Evolutionary conservation across 2,113 vertebrate species (phyloP), one percentile per base, ranked within the genome.

Genomic region (Mastomys coucha): DNA sequence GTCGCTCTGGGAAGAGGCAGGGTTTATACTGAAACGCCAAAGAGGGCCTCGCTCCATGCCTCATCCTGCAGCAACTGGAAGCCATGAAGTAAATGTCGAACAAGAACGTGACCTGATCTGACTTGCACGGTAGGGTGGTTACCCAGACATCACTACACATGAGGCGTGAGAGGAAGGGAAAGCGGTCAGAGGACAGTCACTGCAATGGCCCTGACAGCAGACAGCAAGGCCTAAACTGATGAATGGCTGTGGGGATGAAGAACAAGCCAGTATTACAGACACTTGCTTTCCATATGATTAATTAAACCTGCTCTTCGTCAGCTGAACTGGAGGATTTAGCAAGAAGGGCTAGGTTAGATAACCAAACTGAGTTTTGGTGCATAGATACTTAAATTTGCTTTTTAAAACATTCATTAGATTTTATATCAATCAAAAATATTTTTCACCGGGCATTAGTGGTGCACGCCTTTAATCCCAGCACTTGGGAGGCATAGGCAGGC

Each of bases 311-410:
- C 17, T 82, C 53, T 49, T 77, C 17, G 58, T 49, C 42, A 88
- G 51, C 42, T 33, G 72, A 78, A 16, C 58, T 63, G 9, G 86
- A 95, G 87, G 49, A 81, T 86, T 88, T 76, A 95, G 19, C 51
- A 53, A 13, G 36, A 93, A 14, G 36, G n/a, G 24, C 60, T 28
- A 39, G 11, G 63, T 53, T 70, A 49, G 17, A 72, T n/a, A 65
- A 82, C 80, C 91, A 89, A 67, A 82, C 19, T 87, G 53, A 91
- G 42, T 73, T 80, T 53, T 72, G 16, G 26, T 77, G 14, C 91
- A 36, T 39, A 72, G 63, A 56, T 86, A 72, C 39, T 91, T 91
- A 49, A 75, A 84, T 95, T 94, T 95, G 67, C 60, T 94, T 92
- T 63, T 91, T 91, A 85, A 86, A 95, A 93, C 67, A 53, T 73